These are phyloP conservation scores for Siphamia tubifer DNA, from an alignment of 2,113 vertebrate genomes.

Conservation along the genomic window DNA sequence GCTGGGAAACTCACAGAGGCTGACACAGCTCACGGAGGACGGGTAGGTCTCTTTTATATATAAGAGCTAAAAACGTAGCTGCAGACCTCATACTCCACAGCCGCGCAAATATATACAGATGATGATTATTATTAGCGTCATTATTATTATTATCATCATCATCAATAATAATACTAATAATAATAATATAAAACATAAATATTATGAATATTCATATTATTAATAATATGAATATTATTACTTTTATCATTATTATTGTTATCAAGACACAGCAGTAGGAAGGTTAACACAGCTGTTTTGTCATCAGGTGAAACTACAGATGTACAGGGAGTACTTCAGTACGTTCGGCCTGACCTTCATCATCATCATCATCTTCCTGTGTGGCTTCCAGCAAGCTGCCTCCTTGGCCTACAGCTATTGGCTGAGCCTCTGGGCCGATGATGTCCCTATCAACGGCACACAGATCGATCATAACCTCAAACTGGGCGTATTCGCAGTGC, in stretches of 20 bases:
- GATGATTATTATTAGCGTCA: too few relatives aligned
- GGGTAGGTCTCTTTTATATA: constrained; percentile 57
- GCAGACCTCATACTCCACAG: too few relatives aligned
- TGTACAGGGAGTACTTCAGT: constrained; percentile 81
- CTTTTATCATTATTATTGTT: not conserved
- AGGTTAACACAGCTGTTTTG: not conserved
- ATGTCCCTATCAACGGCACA: constrained; percentile 73
- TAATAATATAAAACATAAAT: too few relatives aligned
- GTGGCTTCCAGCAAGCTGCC: constrained; percentile 82
- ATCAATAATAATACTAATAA: too few relatives aligned
- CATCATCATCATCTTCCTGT: constrained; percentile 70
- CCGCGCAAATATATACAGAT: too few relatives aligned
- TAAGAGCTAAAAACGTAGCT: too few relatives aligned
- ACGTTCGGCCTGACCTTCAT: constrained; percentile 73
- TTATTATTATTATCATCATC: too few relatives aligned
- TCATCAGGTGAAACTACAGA: constrained; percentile 76
- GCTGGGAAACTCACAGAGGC: constrained; percentile 75
- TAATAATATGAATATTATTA: too few relatives aligned
- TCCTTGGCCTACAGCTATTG: constrained; percentile 85
- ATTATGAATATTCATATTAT: too few relatives aligned
- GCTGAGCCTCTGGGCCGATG: constrained; percentile 88
- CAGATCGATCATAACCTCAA: constrained; percentile 77
- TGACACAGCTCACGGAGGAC: constrained; percentile 74
- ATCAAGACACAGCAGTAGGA: too few relatives aligned
- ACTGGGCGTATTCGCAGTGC: constrained; percentile 80